Base-by-base conservation (phyloP, 2,888 invertebrate species). In the Drosophila ezoana region DNA sequence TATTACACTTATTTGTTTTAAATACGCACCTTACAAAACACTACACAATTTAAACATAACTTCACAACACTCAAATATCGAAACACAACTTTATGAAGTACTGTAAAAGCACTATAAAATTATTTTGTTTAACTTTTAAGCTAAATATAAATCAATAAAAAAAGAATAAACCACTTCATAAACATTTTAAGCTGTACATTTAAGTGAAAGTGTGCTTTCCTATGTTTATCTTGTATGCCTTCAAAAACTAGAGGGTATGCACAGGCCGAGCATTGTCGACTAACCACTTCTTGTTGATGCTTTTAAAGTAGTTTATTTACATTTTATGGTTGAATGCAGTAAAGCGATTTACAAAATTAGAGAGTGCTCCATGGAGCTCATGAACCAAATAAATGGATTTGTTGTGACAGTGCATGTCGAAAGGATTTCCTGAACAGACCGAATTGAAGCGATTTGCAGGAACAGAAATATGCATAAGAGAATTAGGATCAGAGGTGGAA, bases 341-440 rank as follows among this genome's bases (percentile, higher is more conserved):
- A 59, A 49, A 79, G 48, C 53, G 58, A 52, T 79, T 79, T 64
- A 37, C 47, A 37, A 79, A 76, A 79, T 76, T 64, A 28, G 43
- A 69, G 48, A 43, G 48, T 41, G 33, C 48, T 40, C 43, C 20
- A 40, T 41, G 63, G 45, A 56, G 45, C 44, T 38, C 16, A 40
- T 41, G 63, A 47, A 53, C 48, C 47, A 47, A 63, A 64, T 56
- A 76, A 48, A 47, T 56, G 45, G 41, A 74, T 68, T 64, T 58
- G 52, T 18, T 49, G 43, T 49, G 51, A 38, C 28, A 28, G 28
- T 8, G 59, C 74, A 61, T 58, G 43, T 14, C 53, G 8, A 54
- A 48, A 20, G 49, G 43, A 47, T 43, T 76, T 43, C n/a, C 53
- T 37, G 11, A 38, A 8, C 45, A 28, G 13, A 49, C 37, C 18